Conservation (phyloP, 2,797 vertebrate genomes). For the Anniella stebbinsi region DNA sequence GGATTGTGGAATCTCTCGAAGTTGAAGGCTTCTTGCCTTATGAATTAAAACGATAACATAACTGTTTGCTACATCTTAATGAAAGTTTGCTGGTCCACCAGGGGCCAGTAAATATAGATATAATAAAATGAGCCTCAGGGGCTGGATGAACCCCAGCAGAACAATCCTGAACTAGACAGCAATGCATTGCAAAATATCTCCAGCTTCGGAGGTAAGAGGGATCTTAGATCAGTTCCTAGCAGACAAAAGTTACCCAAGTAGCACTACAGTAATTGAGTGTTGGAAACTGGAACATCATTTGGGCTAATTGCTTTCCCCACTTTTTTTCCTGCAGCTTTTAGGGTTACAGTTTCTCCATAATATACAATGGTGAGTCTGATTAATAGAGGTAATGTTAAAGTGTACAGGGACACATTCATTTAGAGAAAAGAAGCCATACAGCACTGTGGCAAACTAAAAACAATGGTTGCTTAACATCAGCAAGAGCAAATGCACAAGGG, state of each 20-base stretch:
- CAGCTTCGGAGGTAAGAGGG: background rate
- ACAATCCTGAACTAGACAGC: background rate
- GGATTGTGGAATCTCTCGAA: background rate
- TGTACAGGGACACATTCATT: background rate
- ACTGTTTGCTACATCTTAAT: background rate
- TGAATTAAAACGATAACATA: background rate
- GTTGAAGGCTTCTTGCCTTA: background rate
- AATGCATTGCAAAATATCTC: background rate
- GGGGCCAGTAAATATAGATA: background rate
- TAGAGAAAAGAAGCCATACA: background rate
- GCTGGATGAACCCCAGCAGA: background rate
- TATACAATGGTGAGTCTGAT: background rate
- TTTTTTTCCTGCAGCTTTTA: background rate
- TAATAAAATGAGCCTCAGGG: background rate
- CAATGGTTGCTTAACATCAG: background rate
- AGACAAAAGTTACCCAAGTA: background rate
- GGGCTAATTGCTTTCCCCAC: conserved; percentile 16
- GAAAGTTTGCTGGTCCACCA: background rate
- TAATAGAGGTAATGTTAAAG: conserved; percentile 3
- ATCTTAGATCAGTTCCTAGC: background rate
- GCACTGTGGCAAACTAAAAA: background rate
- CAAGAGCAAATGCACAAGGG: background rate
- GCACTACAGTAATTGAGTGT: background rate
- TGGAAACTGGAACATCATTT: conserved; percentile 17
- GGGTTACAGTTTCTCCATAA: background rate